Base-by-base conservation (phyloP, 37 sponge, comb jelly and placozoan genomes). In the Amphimedon queenslandica region DNA sequence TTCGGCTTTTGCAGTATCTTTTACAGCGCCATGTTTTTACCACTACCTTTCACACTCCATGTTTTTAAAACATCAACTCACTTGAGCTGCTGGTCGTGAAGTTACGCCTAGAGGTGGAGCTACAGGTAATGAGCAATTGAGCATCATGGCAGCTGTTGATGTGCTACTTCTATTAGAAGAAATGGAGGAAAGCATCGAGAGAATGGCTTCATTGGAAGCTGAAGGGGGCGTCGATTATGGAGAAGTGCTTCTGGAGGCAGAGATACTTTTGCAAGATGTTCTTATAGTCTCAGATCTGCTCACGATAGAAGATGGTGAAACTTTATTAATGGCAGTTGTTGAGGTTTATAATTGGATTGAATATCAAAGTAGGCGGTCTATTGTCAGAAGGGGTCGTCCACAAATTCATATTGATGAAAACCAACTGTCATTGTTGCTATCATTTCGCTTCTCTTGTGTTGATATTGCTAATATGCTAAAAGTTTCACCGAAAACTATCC, bases 301-400 rank as follows among this genome's bases (percentile, higher is more conserved):
- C 18, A 40, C 34, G 1, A 1, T 1, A 69, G 51, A 47, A 47
- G 51, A 47, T 47, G 51, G 51, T 18, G 13, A 47, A 4, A 40
- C 4, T 40, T 1, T 38, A 4, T 5, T 69, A 3, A 34, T 41
- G 5, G 41, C 41, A 5, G 27, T 69, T 69, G 21, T 37, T 38
- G 70, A 4, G 37, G 43, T 37, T n/a, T n/a, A n/a, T n/a, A 2
- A 37, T 65, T 11, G 20, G 20, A 53, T 20, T 20, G 20, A 16
- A 20, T 53, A 20, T 16, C 16, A 21, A 20, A 53, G 56, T 27
- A n/a, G 31, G 5, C 2, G 4, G 33, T 37, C 66, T 36, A 27
- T 37, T n/a, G n/a, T n/a, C n/a, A n/a, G n/a, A n/a, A 76, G 35
- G 64, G 76, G 76, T 42, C 65, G 66, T 10, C 76, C 63, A 37